Base-by-base conservation (phyloP, 2,113 vertebrate genomes). In the Oreochromis tanganicae region DNA sequence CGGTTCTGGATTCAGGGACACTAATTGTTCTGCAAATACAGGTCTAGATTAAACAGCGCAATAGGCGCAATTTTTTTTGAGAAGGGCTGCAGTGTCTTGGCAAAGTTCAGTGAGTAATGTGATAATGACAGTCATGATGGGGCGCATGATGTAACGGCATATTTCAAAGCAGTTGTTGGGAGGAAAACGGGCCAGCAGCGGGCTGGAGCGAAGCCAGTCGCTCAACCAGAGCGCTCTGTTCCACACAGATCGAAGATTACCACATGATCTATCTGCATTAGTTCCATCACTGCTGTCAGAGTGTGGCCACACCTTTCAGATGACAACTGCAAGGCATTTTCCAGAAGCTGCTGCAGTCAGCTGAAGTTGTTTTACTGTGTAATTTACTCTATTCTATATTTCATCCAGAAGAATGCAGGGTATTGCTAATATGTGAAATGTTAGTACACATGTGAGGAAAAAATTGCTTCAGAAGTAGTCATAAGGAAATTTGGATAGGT, bases 111-210 rank as follows among this genome's bases (percentile, higher is more conserved):
- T 4, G 4, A 27, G 63, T 89, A 89, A 92, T 88, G 83, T 38
- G 88, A 92, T 89, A 90, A 91, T 92, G 88, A 80, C 90, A 59
- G 87, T 84, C 80, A 46, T 36, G 90, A 85, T 85, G 82, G 89
- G 81, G 48, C 75, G 10, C 85, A 80, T 92, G 92, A 93, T 83
- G 88, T 56, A 87, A 88, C 59, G 24, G 79, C 88, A 78, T 83
- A 78, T 91, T 93, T 91, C 73, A 85, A 57, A 90, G 88, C 82
- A 68, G 87, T 87, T 66, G 89, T 38, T 34, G 82, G 85, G 68
- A 79, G 75, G 91, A 89, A 50, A 29, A 4, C 38, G 6, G 83
- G 78, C 86, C 87, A 81, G 59, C 34, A 4, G 29, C 5, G 81
- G 83, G 50, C 57, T 89, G 90, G 85, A 89, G 82, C 17, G 12